A percentile compares a stretch with the other conserved stretches of the same genome.
Conservation (phyloP, 1,140 invertebrate species). For the Chionoecetes opilio region DNA sequence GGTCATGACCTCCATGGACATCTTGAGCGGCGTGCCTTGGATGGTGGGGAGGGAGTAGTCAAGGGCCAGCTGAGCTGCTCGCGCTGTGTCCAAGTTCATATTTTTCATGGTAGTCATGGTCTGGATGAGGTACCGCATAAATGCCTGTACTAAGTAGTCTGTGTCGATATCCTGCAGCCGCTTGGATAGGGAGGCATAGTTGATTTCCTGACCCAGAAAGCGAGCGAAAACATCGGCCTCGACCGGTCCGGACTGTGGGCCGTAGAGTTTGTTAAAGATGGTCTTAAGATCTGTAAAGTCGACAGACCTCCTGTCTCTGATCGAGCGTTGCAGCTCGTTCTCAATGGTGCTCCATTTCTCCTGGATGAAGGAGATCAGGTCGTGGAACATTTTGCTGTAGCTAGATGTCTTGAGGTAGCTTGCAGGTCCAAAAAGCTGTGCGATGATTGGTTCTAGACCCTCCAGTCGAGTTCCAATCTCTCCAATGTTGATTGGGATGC, state of each 20-base stretch:
- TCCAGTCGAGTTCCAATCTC: slow-evolving; percentile 61
- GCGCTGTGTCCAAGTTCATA: slow-evolving; percentile 6
- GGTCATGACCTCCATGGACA: slow-evolving; percentile 12
- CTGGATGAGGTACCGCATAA: not conserved
- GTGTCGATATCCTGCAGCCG: not conserved
- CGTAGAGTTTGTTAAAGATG: slow-evolving; percentile 49
- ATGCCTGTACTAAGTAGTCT: not conserved
- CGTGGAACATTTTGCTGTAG: slow-evolving; percentile 19
- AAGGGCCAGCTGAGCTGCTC: slow-evolving; percentile 33
- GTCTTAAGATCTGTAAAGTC: not conserved
- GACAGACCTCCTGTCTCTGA: slow-evolving; percentile 25
- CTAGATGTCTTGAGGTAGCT: slow-evolving; percentile 42
- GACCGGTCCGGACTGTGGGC: not conserved
- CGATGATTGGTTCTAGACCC: slow-evolving; percentile 59
- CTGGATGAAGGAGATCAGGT: not conserved
- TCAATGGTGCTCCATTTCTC: not conserved
- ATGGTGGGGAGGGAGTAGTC: slow-evolving; percentile 68
- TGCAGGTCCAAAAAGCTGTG: slow-evolving; percentile 51
- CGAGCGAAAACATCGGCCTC: slow-evolving; percentile 56
- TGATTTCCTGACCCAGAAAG: slow-evolving; percentile 61
- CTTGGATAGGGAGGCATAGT: slow-evolving; percentile 56
- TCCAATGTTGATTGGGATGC: slow-evolving; percentile 52
- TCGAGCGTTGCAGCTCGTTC: not conserved
- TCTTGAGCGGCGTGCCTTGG: slow-evolving; percentile 61
- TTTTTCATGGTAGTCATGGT: not conserved